A percentile compares a stretch with the other conserved stretches of the same genome.
These are phyloP conservation scores for Chrysopa pallens DNA, from an alignment of 1,140 invertebrate genomes.

Conservation along the genomic window DNA sequence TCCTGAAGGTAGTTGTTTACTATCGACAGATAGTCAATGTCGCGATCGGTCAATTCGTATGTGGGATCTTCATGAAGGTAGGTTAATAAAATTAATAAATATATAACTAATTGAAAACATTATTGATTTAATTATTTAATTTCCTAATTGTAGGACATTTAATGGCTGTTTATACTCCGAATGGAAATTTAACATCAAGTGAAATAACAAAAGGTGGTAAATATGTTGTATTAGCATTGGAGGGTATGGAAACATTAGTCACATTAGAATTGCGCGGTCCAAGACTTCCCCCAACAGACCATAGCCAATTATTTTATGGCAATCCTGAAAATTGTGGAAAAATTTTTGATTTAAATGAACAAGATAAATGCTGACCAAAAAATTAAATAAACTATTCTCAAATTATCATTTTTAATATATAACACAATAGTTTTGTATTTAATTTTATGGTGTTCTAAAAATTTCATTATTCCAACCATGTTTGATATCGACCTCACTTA, in stretches of 20 bases:
- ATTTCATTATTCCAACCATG: too few relatives aligned
- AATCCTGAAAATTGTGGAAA: constrained; percentile 25
- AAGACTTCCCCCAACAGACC: constrained; percentile 14
- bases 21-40: constrained; percentile 51
- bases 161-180: constrained; percentile 60
- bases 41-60: constrained; percentile 53
- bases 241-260: constrained; percentile 37
- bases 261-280: constrained; percentile 38
- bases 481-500: too few relatives aligned
- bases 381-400: too few relatives aligned
- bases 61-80: constrained; percentile 62
- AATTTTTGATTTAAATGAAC: constrained; percentile 27
- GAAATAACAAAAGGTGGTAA: constrained; percentile 53
- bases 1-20: constrained; percentile 42
- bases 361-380: constrained; percentile 21
- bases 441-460: too few relatives aligned
- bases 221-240: constrained; percentile 46
- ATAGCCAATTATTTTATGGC: constrained; percentile 23
- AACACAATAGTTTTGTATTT: too few relatives aligned
- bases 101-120: too few relatives aligned
- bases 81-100: too few relatives aligned
- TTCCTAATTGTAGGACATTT: constrained; percentile 40
- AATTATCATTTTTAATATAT: too few relatives aligned
- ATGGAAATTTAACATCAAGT: constrained; percentile 52
- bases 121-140: too few relatives aligned